Evolutionary conservation across 2,797 vertebrate species (phyloP).

Genomic region (Sebastes minor): DNA sequence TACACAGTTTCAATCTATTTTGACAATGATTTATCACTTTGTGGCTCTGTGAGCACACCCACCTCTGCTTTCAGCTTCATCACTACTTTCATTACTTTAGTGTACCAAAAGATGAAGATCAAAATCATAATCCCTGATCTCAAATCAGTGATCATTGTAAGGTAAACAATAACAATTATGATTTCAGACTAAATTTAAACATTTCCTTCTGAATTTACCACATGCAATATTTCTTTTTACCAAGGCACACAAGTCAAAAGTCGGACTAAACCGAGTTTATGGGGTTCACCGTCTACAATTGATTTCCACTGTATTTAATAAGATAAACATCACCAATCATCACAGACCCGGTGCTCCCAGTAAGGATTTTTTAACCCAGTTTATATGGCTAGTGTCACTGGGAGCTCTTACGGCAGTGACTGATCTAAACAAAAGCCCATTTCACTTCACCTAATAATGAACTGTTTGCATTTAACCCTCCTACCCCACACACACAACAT

Average conservation of each 20-base stretch:
- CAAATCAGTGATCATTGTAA: background rate
- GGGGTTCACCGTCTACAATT: conserved; percentile 6
- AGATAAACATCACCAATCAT: conserved; percentile 56
- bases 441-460: conserved; percentile 87
- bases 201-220: background rate
- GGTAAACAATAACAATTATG: background rate
- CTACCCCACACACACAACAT: conserved; percentile 70
- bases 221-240: background rate
- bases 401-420: conserved; percentile 79
- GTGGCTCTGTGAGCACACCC: background rate
- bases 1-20: background rate
- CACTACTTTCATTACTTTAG: background rate
- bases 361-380: conserved; percentile 45
- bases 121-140: background rate
- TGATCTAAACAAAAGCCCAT: conserved; percentile 77
- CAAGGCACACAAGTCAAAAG: background rate
- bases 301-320: conserved; percentile 43
- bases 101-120: background rate
- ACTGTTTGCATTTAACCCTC: conserved; percentile 83
- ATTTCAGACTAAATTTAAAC: background rate
- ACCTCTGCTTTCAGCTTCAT: background rate
- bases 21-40: background rate
- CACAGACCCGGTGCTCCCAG: conserved; percentile 7
- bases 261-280: background rate
- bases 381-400: conserved; percentile 58